Conservation (phyloP, 2,888 invertebrate species). For the Orthosia gracilis region DNA sequence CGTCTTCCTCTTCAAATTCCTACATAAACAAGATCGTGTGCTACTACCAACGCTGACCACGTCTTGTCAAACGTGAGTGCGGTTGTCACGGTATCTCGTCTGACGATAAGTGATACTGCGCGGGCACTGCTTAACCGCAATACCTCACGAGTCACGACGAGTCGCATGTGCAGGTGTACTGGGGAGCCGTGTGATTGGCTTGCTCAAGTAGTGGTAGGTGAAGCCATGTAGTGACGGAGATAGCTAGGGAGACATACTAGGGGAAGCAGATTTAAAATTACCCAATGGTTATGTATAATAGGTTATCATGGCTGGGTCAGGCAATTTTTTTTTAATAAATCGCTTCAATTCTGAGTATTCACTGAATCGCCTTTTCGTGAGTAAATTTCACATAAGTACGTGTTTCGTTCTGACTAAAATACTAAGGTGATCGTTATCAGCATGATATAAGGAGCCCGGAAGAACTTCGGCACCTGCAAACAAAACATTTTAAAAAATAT, state of each 20-base stretch:
- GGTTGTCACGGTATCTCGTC: constrained; percentile 57
- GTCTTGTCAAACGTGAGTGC: constrained; percentile 58
- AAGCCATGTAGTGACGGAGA: constrained; percentile 31
- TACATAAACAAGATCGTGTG: constrained; percentile 9
- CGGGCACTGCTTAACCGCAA: constrained; percentile 62
- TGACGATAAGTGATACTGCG: constrained; percentile 53
- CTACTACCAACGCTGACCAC: constrained; percentile 41
- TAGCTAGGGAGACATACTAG: not conserved
- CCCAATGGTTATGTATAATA: too few relatives aligned
- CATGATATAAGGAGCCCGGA: not conserved
- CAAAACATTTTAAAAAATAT: too few relatives aligned
- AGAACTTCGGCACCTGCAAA: not conserved
- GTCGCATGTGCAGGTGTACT: constrained; percentile 47
- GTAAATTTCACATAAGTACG: too few relatives aligned
- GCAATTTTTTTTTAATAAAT: too few relatives aligned
- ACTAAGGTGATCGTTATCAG: too few relatives aligned
- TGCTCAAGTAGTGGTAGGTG: constrained; percentile 20
- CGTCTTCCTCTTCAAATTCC: not conserved
- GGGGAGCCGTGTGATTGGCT: constrained; percentile 35
- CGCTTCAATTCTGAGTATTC: too few relatives aligned
- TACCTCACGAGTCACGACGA: constrained; percentile 50
- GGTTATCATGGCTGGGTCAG: too few relatives aligned
- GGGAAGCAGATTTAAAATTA: not conserved
- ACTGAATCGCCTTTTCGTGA: too few relatives aligned
- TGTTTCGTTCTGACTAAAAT: too few relatives aligned